Percentiles rank a stretch among this genome's conserved stretches.
These are phyloP conservation scores for Operophtera brumata DNA, from an alignment of 2,888 invertebrate genomes.

Conservation along the genomic window DNA sequence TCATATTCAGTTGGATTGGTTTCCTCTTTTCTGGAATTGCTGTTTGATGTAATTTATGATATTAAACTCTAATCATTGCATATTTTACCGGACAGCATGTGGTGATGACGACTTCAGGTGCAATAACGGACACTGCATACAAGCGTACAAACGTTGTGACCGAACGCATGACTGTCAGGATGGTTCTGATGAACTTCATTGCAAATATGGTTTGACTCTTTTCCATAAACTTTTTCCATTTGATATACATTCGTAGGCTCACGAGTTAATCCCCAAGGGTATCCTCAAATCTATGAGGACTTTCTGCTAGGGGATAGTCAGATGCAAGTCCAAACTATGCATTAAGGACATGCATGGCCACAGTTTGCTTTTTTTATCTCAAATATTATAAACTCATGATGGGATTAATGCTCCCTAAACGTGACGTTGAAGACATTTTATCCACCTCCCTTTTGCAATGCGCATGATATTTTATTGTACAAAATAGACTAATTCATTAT, in stretches of 20 bases:
- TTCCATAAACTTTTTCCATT: conserved; percentile 42
- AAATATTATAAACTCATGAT: too few species aligned
- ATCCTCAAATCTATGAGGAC: too few species aligned
- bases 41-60: conserved; percentile 14
- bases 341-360: too few species aligned
- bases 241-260: background rate
- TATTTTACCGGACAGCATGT: conserved; percentile 81
- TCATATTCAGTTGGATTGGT: conserved; percentile 17
- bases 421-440: too few species aligned
- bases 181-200: conserved; percentile 80
- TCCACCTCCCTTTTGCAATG: too few species aligned
- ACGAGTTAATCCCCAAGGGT: too few species aligned
- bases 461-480: too few species aligned
- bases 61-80: conserved; percentile 26
- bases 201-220: conserved; percentile 73
- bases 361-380: too few species aligned
- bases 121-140: conserved; percentile 83
- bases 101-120: conserved; percentile 82
- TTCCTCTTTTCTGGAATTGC: conserved; percentile 18
- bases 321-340: too few species aligned
- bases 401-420: too few species aligned
- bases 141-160: conserved; percentile 78
- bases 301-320: too few species aligned
- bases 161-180: conserved; percentile 80
- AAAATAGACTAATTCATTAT: too few species aligned